Conservation (phyloP, 2,797 vertebrate genomes). For the Peromyscus attwateri region DNA sequence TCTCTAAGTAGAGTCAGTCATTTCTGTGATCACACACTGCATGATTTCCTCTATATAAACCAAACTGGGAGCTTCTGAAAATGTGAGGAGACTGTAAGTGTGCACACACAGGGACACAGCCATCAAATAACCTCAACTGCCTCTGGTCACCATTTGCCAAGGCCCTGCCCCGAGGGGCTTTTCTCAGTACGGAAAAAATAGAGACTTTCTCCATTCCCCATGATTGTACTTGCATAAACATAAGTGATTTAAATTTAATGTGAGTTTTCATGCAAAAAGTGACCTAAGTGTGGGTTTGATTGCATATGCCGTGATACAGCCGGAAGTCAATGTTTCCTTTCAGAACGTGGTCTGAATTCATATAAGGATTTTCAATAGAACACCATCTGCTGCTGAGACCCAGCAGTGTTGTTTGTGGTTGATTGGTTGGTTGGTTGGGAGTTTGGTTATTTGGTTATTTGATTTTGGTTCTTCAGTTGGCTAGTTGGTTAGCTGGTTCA, state of each 20-base stretch:
- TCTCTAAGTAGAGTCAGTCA: background rate
- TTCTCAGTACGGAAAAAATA: background rate
- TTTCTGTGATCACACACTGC: background rate
- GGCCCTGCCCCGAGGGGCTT: background rate
- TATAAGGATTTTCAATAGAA: background rate
- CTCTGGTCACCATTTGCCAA: background rate
- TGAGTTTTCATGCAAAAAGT: background rate
- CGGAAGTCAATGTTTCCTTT: background rate
- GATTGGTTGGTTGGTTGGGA: background rate
- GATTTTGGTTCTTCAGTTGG: background rate
- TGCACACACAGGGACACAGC: background rate
- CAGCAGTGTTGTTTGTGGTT: background rate
- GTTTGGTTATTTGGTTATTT: background rate
- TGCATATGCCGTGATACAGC: background rate
- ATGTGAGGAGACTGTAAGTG: background rate
- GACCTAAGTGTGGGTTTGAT: background rate
- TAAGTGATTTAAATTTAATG: constrained; percentile 11
- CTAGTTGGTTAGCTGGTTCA: background rate
- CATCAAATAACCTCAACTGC: background rate
- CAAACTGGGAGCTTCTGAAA: background rate
- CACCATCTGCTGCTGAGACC: background rate
- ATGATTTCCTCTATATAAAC: background rate
- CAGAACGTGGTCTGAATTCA: background rate
- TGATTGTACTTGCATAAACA: background rate
- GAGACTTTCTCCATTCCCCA: background rate